These are phyloP conservation scores for Hylaeus volcanicus DNA, from an alignment of 1,140 invertebrate genomes.

Conservation along the genomic window DNA sequence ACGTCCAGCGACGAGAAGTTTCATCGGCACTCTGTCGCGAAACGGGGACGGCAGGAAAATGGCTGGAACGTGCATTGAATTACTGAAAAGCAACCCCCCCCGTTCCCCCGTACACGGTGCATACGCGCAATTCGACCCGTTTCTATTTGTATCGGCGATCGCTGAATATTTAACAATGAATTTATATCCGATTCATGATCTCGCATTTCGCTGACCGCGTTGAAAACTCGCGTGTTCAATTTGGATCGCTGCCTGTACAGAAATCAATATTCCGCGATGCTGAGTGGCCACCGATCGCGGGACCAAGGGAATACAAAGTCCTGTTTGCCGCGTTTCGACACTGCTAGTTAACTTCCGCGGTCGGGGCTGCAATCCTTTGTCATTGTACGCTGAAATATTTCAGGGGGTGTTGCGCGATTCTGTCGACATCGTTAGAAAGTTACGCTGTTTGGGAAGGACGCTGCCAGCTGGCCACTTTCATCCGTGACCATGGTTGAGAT, in stretches of 20 bases:
- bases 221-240: neutral
- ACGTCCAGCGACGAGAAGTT: neutral
- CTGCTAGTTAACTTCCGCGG: too few relatives aligned
- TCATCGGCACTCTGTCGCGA: conserved; percentile 1
- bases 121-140: conserved; percentile 4
- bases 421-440: too few relatives aligned
- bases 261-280: too few relatives aligned
- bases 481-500: too few relatives aligned
- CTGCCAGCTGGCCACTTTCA: too few relatives aligned
- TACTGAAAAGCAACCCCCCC: conserved; percentile 41
- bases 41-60: conserved; percentile 36
- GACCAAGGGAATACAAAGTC: neutral
- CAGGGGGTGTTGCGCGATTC: too few relatives aligned
- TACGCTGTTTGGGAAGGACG: too few relatives aligned
- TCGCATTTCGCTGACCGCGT: conserved; percentile 11
- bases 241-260: neutral
- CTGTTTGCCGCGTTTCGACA: conserved; percentile 9
- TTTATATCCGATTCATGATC: conserved; percentile 64
- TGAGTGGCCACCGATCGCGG: neutral
- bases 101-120: neutral
- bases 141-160: conserved; percentile 52
- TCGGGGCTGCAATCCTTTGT: too few relatives aligned
- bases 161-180: conserved; percentile 63
- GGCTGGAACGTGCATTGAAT: conserved; percentile 49
- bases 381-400: too few relatives aligned